These are phyloP conservation scores for Salvelinus fontinalis DNA, from an alignment of 2,113 vertebrate species.

Conservation along the genomic window DNA sequence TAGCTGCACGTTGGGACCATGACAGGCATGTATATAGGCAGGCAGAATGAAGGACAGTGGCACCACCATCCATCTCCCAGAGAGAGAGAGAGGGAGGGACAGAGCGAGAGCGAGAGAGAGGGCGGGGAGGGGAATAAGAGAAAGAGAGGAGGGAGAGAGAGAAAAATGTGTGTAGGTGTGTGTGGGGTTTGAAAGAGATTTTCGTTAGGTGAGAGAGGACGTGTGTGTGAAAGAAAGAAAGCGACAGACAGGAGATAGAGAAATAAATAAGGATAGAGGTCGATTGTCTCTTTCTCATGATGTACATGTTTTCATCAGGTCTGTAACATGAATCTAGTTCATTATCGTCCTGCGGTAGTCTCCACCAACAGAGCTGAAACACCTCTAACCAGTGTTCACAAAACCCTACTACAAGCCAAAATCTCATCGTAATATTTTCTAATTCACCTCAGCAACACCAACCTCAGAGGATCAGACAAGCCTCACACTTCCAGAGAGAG, in stretches of 20 bases:
- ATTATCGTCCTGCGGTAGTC: background rate
- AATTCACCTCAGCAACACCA: background rate
- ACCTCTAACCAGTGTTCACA: background rate
- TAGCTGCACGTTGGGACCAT: too few species aligned
- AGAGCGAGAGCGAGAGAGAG: too few species aligned
- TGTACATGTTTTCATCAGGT: background rate
- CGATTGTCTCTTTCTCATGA: background rate
- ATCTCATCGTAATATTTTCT: background rate
- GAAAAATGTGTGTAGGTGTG: too few species aligned
- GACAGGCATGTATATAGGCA: slow-evolving; percentile 15
- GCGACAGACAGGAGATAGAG: background rate
- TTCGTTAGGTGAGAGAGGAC: too few species aligned
- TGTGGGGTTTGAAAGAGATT: too few species aligned
- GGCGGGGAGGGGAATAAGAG: too few species aligned
- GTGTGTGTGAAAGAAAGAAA: background rate
- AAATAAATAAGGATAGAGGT: background rate
- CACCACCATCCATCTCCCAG: too few species aligned
- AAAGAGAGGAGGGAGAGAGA: too few species aligned
- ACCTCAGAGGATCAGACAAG: background rate
- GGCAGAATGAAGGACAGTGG: slow-evolving; percentile 5
- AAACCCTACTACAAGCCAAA: background rate
- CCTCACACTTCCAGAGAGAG: background rate
- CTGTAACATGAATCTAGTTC: background rate
- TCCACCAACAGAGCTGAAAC: background rate
- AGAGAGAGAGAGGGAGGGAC: too few species aligned